These are phyloP conservation scores for Xyliphius kryptos DNA, from an alignment of 2,113 vertebrate genomes.

Conservation along the genomic window DNA sequence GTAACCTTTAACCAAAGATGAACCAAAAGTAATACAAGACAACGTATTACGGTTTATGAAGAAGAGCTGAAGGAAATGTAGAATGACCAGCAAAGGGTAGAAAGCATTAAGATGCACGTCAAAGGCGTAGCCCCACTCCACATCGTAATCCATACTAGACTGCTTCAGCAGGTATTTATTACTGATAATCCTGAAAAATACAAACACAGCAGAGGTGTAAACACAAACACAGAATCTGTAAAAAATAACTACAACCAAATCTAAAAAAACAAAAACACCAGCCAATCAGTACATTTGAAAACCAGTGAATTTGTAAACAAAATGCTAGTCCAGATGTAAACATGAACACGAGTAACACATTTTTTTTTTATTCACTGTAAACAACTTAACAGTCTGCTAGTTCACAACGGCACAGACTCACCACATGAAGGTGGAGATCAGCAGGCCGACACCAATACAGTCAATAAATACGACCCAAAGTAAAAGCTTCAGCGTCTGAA, in stretches of 20 bases:
- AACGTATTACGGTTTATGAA: slow-evolving; percentile 92
- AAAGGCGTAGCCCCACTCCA: slow-evolving; percentile 97
- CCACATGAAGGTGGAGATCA: slow-evolving; percentile 97
- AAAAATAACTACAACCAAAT: too few relatives aligned
- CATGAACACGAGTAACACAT: too few relatives aligned
- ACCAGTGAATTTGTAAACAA: too few relatives aligned
- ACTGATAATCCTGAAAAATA: slow-evolving; percentile 74
- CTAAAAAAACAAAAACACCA: too few relatives aligned
- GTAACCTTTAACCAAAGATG: too few relatives aligned
- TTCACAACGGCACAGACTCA: slow-evolving; percentile 50
- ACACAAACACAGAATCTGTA: not conserved
- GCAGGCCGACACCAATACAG: slow-evolving; percentile 89
- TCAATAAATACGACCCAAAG: slow-evolving; percentile 98
- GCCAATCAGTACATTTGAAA: too few relatives aligned
- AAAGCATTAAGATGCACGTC: slow-evolving; percentile 97
- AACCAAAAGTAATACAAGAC: not conserved
- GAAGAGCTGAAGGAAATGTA: slow-evolving; percentile 95
- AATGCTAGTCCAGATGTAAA: too few relatives aligned
- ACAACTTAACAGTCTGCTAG: too few relatives aligned
- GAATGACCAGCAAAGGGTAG: slow-evolving; percentile 89
- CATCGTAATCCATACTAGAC: slow-evolving; percentile 79
- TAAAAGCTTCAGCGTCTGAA: slow-evolving; percentile 88
- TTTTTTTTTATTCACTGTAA: too few relatives aligned
- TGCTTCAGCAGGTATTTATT: slow-evolving; percentile 92
- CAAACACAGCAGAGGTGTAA: not conserved